A percentile compares a stretch with the other conserved stretches of the same genome.
phyloP scores from a whole-genome alignment of 2,113 vertebrate genomes.

The Chiloscyllium plagiosum region DNA sequence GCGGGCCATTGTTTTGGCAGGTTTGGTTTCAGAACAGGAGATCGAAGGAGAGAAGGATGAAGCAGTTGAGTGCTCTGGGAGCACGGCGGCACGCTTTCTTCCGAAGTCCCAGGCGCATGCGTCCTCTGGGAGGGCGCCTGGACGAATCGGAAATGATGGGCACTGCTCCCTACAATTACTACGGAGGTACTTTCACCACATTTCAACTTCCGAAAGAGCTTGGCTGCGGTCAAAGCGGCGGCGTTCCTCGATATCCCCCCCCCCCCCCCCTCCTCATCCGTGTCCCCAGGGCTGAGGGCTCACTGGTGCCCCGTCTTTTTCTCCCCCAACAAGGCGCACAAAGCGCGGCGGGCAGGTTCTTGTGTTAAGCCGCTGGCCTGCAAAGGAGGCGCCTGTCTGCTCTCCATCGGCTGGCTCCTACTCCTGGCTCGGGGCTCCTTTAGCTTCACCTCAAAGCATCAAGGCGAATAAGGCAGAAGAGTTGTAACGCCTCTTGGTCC shows the following conservation, averaged over 20 bases:
- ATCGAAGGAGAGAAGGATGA: slow-evolving; percentile 91
- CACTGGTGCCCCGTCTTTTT: not conserved
- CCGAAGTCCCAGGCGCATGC: slow-evolving; percentile 85
- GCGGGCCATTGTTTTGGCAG: slow-evolving; percentile 45
- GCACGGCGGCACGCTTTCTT: slow-evolving; percentile 87
- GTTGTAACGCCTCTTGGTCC: not conserved
- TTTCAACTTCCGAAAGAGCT: not conserved
- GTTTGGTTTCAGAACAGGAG: slow-evolving; percentile 80
- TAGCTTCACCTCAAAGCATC: not conserved
- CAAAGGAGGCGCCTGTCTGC: not conserved
- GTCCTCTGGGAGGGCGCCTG: slow-evolving; percentile 80
- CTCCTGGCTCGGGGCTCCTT: not conserved
- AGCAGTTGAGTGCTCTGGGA: slow-evolving; percentile 85
- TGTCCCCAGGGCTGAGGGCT: not conserved
- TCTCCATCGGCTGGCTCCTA: not conserved
- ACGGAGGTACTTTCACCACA: slow-evolving; percentile 68
- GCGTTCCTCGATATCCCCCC: not conserved
- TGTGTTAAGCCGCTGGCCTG: not conserved
- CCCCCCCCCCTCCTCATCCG: not conserved
- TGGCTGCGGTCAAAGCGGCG: not conserved
- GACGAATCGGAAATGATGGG: slow-evolving; percentile 90
- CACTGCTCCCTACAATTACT: slow-evolving; percentile 85
- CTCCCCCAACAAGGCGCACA: not conserved
- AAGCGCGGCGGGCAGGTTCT: not conserved
- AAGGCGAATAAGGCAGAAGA: not conserved